Conservation (phyloP, 2,888 invertebrate species). For the Therioaphis trifolii region DNA sequence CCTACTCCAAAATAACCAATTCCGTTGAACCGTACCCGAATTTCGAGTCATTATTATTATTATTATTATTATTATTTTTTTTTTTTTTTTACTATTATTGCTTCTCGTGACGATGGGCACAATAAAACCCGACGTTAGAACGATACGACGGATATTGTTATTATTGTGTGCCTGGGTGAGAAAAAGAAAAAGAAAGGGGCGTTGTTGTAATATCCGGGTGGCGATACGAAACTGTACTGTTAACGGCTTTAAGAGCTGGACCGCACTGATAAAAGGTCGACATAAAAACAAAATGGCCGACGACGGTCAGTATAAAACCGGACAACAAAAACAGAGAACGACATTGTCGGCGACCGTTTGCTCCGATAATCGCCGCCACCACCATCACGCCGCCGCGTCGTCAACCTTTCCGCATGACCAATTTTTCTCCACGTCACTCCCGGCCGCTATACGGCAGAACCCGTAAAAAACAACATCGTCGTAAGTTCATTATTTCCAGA, state of each 20-base stretch:
- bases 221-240: background rate
- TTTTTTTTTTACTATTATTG: slow-evolving; percentile 24
- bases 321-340: slow-evolving; percentile 6
- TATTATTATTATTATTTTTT: too few species aligned
- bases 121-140: background rate
- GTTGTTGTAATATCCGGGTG: slow-evolving; percentile 31
- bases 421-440: slow-evolving; percentile 16
- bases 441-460: background rate
- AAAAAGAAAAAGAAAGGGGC: too few species aligned
- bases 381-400: too few species aligned
- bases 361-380: slow-evolving; percentile 31
- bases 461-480: background rate
- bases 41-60: background rate
- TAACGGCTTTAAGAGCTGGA: slow-evolving; percentile 21
- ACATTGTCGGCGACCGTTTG: slow-evolving; percentile 15
- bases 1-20: background rate
- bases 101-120: background rate
- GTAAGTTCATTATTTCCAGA: slow-evolving; percentile 34
- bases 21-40: background rate
- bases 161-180: background rate
- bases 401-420: slow-evolving; percentile 27
- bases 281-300: slow-evolving; percentile 57
- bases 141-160: background rate
- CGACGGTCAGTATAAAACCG: background rate
- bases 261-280: slow-evolving; percentile 24